Base-by-base conservation (phyloP, 2,797 vertebrate genomes). In the Gobio occitaniae region DNA sequence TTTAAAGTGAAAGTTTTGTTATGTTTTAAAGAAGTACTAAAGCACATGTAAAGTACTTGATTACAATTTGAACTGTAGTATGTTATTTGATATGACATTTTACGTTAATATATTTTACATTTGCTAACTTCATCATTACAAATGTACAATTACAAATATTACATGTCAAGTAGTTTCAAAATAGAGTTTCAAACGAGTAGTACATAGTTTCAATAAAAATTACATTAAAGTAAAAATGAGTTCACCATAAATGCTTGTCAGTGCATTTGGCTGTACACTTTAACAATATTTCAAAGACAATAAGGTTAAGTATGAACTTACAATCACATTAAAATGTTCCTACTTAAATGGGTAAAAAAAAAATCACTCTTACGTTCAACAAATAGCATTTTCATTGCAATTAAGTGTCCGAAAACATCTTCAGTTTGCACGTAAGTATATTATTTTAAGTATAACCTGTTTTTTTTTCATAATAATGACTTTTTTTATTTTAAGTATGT, bases 121-220 rank as follows among this genome's bases (percentile, higher is more conserved):
- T n/a, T 50, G 5, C 50, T 52, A 52, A 32, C 36, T 32, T 52
- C 13, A n/a, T 72, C 44, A 75, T 75, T 52, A 17, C 4, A 32
- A 52, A 74, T 74, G 13, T 32, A 25, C 50, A 52, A 32, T 74
- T 75, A 52, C 16, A 75, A 36, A 75, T 75, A 75, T 19, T 36
- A 63, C 9, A 21, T 29, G n/a, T 13, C n/a, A 29, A 63, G 12
- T 6, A 50, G 3, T 2, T 52, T 38, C 36, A 38, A 38, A 38
- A 38, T 38, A 38, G 36, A 36, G 36, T 36, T 36, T 36, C 36
- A 36, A 36, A 36, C 36, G 3, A 36, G 36, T 38, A 38, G 36
- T 38, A 38, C 36, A 38, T 38, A 38, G 4, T 38, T 38, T 38
- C 4, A 38, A 38, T 38, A 38, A 38, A 38, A 38, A 38, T 38